phyloP scores from a whole-genome alignment of 2,797 vertebrate genomes.

The Toxotes lorentzi region DNA sequence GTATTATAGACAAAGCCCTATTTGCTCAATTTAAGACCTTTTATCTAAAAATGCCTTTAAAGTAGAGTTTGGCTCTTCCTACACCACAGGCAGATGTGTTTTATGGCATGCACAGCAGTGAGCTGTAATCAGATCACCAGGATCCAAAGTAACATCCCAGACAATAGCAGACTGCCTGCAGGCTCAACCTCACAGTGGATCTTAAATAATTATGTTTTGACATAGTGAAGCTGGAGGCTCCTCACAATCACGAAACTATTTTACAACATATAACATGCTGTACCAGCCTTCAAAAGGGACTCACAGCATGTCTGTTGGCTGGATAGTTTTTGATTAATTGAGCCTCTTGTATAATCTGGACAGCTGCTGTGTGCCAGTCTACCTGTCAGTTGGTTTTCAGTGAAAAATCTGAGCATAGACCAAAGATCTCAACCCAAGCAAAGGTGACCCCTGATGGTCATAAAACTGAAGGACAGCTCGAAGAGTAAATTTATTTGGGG shows the following conservation, averaged over 20 bases:
- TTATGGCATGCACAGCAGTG: constrained; percentile 43
- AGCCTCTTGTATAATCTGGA: not conserved
- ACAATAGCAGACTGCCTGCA: constrained; percentile 51
- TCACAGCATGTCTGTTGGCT: not conserved
- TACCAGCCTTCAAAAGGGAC: not conserved
- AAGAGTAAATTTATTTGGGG: not conserved
- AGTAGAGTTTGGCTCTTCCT: constrained; percentile 41
- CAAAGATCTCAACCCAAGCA: constrained; percentile 9
- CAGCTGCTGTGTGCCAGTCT: constrained; percentile 20
- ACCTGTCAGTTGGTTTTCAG: constrained; percentile 16
- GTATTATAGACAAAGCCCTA: constrained; percentile 15
- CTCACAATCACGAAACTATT: not conserved
- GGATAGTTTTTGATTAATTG: not conserved
- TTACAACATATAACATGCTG: not conserved
- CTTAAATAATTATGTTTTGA: not conserved
- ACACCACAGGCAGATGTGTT: constrained; percentile 56
- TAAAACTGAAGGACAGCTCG: not conserved
- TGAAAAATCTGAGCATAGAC: not conserved
- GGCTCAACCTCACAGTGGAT: constrained; percentile 20
- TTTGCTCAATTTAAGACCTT: constrained; percentile 21
- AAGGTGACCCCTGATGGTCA: constrained; percentile 60
- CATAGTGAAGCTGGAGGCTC: not conserved
- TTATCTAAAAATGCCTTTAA: constrained; percentile 41
- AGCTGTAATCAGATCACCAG: constrained; percentile 61
- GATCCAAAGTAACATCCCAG: constrained; percentile 49